Evolutionary conservation across 1,140 invertebrate species (phyloP).

Genomic region (Dysdera silvatica): DNA sequence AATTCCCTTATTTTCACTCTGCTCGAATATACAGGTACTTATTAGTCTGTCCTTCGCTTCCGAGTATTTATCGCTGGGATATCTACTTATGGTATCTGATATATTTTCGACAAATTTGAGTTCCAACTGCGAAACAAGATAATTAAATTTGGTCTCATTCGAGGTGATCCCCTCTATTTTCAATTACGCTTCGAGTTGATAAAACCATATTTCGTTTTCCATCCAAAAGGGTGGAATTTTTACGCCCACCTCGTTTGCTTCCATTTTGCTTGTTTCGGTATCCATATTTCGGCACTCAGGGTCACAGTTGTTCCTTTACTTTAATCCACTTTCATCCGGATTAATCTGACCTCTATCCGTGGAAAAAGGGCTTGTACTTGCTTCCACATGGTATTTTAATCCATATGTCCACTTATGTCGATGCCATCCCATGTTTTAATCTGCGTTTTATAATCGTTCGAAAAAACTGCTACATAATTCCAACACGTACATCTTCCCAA

Average conservation of each 20-base stretch:
- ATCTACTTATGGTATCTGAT: not conserved
- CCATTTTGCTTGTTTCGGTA: too few relatives aligned
- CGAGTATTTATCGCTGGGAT: not conserved
- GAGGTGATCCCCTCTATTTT: not conserved
- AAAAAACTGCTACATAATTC: too few relatives aligned
- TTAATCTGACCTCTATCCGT: too few relatives aligned
- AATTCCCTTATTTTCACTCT: not conserved
- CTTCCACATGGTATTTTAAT: too few relatives aligned
- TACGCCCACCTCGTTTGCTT: not conserved
- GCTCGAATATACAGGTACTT: not conserved
- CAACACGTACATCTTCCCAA: too few relatives aligned
- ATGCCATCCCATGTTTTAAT: too few relatives aligned
- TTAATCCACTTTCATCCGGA: too few relatives aligned
- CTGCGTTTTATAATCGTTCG: too few relatives aligned
- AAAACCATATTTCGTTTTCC: conserved; percentile 14
- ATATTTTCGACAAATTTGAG: not conserved
- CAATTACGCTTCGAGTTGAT: conserved; percentile 9
- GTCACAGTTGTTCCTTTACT: too few relatives aligned
- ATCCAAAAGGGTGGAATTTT: conserved; percentile 14
- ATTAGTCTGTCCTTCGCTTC: not conserved
- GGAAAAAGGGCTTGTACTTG: too few relatives aligned
- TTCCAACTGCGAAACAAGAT: conserved; percentile 8
- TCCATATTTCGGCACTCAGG: too few relatives aligned
- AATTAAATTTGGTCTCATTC: conserved; percentile 14
- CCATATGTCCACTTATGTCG: too few relatives aligned